A percentile compares a stretch with the other conserved stretches of the same genome.
These are phyloP conservation scores for Paradisaea rubra DNA, from an alignment of 2,113 vertebrate species.

Conservation along the genomic window DNA sequence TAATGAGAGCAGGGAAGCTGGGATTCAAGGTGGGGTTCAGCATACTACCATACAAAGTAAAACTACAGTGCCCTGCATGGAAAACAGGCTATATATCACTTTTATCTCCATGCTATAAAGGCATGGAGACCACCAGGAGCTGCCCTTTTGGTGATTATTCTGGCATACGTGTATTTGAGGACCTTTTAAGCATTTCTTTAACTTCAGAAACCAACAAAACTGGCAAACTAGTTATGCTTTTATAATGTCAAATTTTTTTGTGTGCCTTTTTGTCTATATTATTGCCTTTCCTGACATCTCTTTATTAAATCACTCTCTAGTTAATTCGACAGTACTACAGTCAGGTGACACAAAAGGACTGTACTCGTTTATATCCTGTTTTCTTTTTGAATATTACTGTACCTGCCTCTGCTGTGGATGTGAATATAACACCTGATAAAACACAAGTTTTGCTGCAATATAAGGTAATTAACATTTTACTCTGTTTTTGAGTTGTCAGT, in stretches of 20 bases:
- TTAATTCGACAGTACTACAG: slow-evolving; percentile 82
- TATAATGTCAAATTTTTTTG: background rate
- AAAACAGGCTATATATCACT: background rate
- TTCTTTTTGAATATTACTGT: slow-evolving; percentile 85
- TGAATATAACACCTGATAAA: slow-evolving; percentile 95
- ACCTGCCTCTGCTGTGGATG: slow-evolving; percentile 81
- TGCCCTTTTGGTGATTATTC: background rate
- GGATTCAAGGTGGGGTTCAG: background rate
- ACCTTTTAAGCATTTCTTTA: background rate
- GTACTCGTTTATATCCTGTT: slow-evolving; percentile 78
- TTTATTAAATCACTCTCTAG: slow-evolving; percentile 63
- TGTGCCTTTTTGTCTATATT: background rate
- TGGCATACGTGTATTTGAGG: fast-evolving
- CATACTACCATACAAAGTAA: background rate
- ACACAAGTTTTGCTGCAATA: slow-evolving; percentile 89
- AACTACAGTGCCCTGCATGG: background rate
- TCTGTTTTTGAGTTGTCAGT: background rate
- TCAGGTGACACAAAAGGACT: slow-evolving; percentile 71
- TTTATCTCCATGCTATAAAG: background rate
- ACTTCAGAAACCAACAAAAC: background rate
- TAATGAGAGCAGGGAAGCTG: background rate
- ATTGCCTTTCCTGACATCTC: background rate
- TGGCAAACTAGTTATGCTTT: background rate
- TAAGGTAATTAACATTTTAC: slow-evolving; percentile 78
- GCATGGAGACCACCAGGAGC: background rate